Base-by-base conservation (phyloP, 2,888 invertebrate genomes). In the Brassicogethes aeneus region DNA sequence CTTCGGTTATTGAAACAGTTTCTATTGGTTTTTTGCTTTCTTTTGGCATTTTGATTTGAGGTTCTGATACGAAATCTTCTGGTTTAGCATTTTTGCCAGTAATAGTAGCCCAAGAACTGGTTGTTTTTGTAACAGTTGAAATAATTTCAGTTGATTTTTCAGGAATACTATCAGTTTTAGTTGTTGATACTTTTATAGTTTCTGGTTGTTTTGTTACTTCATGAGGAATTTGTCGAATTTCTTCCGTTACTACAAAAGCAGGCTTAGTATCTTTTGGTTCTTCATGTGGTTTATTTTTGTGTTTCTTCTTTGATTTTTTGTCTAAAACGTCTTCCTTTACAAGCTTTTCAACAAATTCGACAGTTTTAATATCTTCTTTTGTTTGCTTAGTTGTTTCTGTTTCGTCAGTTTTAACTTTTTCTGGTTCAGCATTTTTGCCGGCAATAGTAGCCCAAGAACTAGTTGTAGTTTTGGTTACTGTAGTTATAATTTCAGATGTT, bases 221-320 rank as follows among this genome's bases (percentile, higher is more conserved):
- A 7, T 23, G 5, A 7, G 23, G 23, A 23, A 23, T 23, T 5
- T 23, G 23, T 23, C 23, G 5, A 10, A 23, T 23, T 23, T 23
- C 23, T 10, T 23, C 23, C 5, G 23, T 23, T 23, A 23, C 23
- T 7, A 23, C 23, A 10, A 23, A 23, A 7, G 40, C n/a, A 31
- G 44, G 13, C 3, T 52, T 52, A 39, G 46, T 46, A 7, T 52
- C 50, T 30, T 41, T 41, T 29, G 37, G 3, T 34, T 38, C 23
- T 23, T 23, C 23, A 23, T 5, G 23, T 7, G 5, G 23, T 23
- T 23, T 23, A n/a, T n/a, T n/a, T n/a, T n/a, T n/a, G n/a, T n/a
- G n/a, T 10, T 23, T 23, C 10, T 23, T 23, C 23, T 45, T 17
- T 31, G 37, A 35, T 36, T 40, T 35, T n/a, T 37, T n/a, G 29